Percentiles rank a stretch among this genome's conserved stretches.
phyloP scores from a whole-genome alignment of 2,797 vertebrate species.

The Spondyliosoma cantharus region DNA sequence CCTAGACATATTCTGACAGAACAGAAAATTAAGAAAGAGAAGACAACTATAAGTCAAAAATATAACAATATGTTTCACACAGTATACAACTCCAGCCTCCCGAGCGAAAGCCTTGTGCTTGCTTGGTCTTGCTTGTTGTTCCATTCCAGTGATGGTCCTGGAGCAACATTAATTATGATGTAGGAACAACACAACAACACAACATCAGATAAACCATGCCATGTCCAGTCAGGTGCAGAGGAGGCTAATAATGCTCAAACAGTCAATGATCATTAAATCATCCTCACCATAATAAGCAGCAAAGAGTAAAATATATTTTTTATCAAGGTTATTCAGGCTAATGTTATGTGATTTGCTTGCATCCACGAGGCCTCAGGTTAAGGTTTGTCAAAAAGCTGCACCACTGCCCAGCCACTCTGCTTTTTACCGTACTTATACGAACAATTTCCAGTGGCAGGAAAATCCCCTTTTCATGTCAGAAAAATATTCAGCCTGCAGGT shows the following conservation, averaged over 20 bases:
- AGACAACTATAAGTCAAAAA: too few species aligned
- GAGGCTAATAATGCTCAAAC: neutral
- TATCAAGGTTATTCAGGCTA: neutral
- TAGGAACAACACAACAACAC: too few species aligned
- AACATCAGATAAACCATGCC: too few species aligned
- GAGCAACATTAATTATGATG: too few species aligned
- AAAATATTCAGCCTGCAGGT: neutral
- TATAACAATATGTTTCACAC: too few species aligned
- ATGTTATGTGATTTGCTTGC: neutral
- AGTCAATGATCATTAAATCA: neutral
- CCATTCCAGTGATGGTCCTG: too few species aligned
- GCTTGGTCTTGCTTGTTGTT: too few species aligned
- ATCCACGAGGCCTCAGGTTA: neutral
- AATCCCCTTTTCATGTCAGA: conserved; percentile 16
- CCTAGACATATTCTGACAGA: too few species aligned
- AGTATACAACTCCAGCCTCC: too few species aligned
- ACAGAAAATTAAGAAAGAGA: too few species aligned
- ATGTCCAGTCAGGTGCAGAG: neutral
- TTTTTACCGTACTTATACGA: neutral
- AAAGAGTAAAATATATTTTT: too few species aligned
- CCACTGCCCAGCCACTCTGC: neutral
- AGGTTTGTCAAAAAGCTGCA: neutral
- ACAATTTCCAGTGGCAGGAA: neutral
- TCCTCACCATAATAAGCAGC: neutral
- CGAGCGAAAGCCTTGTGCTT: too few species aligned